phyloP scores from a whole-genome alignment of 1,140 invertebrate genomes.

The Riptortus pedestris region DNA sequence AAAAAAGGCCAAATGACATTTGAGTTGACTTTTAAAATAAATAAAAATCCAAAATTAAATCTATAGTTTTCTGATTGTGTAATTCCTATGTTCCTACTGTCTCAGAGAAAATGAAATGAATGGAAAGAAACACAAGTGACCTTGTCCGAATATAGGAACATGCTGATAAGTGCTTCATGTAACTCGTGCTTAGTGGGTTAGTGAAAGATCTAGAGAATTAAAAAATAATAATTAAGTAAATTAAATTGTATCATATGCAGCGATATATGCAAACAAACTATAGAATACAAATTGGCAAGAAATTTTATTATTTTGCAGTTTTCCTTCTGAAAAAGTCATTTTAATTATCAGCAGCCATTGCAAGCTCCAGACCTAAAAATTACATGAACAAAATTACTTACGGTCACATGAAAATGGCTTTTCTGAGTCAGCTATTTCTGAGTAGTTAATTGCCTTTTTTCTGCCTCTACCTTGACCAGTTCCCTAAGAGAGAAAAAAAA shows the following conservation, averaged over 20 bases:
- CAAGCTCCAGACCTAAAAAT: constrained; percentile 2
- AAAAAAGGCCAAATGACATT: too few relatives aligned
- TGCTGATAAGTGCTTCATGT: constrained; percentile 13
- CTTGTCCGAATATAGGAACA: constrained; percentile 6
- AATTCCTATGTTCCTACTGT: too few relatives aligned
- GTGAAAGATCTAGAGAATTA: constrained; percentile 12
- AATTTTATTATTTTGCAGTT: constrained; percentile 12
- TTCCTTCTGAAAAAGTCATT: constrained; percentile 1
- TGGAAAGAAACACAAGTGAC: neutral
- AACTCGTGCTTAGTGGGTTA: constrained; percentile 25
- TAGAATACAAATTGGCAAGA: constrained; percentile 7
- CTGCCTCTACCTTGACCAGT: constrained; percentile 52
- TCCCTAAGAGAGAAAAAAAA: constrained; percentile 41
- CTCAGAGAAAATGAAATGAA: neutral
- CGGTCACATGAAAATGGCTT: constrained; percentile 88
- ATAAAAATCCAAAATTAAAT: too few relatives aligned
- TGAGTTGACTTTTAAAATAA: too few relatives aligned
- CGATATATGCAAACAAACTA: constrained; percentile 9
- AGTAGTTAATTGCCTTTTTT: constrained; percentile 54
- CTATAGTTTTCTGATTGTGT: too few relatives aligned
- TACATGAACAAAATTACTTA: constrained; percentile 47
- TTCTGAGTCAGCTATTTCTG: constrained; percentile 62
- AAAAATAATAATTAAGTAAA: constrained; percentile 16
- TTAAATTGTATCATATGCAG: constrained; percentile 10
- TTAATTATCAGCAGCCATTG: constrained; percentile 7